Evolutionary conservation across 2,888 invertebrate genomes (phyloP).

Genomic region (Pegoplata infirma): DNA sequence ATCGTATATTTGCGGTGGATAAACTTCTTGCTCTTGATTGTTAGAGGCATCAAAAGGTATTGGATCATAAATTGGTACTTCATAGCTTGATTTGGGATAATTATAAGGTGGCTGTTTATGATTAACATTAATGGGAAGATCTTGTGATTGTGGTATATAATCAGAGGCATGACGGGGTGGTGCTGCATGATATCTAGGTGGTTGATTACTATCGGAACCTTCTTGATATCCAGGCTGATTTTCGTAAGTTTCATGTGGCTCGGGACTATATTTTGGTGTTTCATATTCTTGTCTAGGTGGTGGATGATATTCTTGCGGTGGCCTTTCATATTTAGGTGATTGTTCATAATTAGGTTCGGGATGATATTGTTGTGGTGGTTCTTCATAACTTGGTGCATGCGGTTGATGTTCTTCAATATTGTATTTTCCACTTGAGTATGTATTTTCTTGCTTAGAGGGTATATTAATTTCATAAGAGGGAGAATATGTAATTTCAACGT

Average conservation of each 20-base stretch:
- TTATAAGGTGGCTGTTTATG: constrained; percentile 74
- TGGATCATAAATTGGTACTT: constrained; percentile 77
- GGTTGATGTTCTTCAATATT: constrained; percentile 1
- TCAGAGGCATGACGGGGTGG: constrained; percentile 53
- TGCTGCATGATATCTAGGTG: constrained; percentile 47
- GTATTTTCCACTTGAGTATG: constrained; percentile 50
- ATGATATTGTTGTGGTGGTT: constrained; percentile 46
- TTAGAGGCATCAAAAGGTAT: constrained; percentile 73
- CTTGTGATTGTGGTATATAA: constrained; percentile 70
- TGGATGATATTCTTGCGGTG: constrained; percentile 9
- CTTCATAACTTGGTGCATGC: background rate
- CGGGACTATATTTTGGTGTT: background rate
- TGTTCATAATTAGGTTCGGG: constrained; percentile 18
- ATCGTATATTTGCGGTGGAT: constrained; percentile 69
- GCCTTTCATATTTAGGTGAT: constrained; percentile 14
- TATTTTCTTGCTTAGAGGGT: constrained; percentile 61
- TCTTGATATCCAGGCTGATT: constrained; percentile 25
- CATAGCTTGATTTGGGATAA: constrained; percentile 76
- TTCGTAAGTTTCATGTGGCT: constrained; percentile 14
- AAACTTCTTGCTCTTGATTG: constrained; percentile 70
- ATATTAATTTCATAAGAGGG: constrained; percentile 73
- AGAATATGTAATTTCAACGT: constrained; percentile 72
- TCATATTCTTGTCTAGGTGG: background rate
- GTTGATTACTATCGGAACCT: constrained; percentile 49
- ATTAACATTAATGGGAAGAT: constrained; percentile 73